A percentile compares a stretch with the other conserved stretches of the same genome.
Conservation (phyloP, 2,888 invertebrate species). For the Euplagia quadripunctaria region DNA sequence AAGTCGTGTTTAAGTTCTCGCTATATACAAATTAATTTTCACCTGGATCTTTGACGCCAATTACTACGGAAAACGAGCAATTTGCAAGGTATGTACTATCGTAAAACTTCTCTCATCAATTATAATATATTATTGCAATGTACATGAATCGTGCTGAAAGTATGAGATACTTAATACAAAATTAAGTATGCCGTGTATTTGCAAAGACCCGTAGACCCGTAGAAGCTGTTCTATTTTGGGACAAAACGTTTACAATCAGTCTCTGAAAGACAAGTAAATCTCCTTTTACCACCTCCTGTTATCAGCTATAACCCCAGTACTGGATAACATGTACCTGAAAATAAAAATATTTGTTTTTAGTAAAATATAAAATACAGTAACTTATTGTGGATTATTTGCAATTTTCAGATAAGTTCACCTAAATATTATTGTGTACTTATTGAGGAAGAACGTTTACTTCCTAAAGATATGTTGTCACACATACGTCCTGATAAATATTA, state of each 20-base stretch:
- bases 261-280: neutral
- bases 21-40: no score
- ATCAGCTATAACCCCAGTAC: neutral
- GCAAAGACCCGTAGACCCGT: neutral
- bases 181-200: neutral
- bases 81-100: neutral
- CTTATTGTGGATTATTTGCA: neutral
- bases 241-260: neutral
- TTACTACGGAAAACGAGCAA: neutral
- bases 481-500: neutral
- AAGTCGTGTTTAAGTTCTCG: neutral
- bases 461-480: neutral
- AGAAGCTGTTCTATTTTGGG: neutral
- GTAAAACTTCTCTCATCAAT: neutral
- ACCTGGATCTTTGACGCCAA: no score
- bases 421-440: neutral
- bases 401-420: neutral
- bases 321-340: neutral
- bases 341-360: no score
- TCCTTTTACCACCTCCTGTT: neutral
- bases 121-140: neutral
- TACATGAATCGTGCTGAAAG: neutral
- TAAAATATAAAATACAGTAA: neutral
- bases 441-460: neutral
- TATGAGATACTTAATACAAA: neutral